A percentile compares a stretch with the other conserved stretches of the same genome.
Evolutionary conservation across 2,888 invertebrate genomes (phyloP).

Genomic region (Xanthia togata): DNA sequence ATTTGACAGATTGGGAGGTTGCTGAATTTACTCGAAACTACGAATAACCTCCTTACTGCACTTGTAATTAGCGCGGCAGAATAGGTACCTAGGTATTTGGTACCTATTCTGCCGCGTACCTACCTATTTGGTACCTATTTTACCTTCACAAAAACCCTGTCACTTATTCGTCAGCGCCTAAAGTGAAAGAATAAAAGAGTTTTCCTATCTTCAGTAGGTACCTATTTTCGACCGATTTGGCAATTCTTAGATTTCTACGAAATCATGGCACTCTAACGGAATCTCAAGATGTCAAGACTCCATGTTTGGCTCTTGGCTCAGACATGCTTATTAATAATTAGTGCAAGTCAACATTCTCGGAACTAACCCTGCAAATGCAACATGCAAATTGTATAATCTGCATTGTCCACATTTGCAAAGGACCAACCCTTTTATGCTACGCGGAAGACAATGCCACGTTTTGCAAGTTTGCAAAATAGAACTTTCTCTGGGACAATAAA

Average conservation of each 20-base stretch:
- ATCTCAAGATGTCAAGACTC: no score
- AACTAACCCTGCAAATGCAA: slow-evolving; percentile 50
- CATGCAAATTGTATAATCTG: slow-evolving; percentile 67
- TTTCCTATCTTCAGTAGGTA: background rate
- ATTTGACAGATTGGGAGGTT: no score
- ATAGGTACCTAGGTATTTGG: no score
- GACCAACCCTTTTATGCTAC: slow-evolving; percentile 57
- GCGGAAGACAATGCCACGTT: slow-evolving; percentile 47
- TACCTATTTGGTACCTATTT: no score
- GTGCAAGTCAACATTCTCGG: slow-evolving; percentile 59
- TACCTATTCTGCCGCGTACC: no score
- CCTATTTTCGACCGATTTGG: background rate
- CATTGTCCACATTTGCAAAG: slow-evolving; percentile 45
- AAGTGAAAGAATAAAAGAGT: background rate
- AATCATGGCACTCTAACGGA: background rate
- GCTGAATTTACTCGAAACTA: no score
- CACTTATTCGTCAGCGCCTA: no score
- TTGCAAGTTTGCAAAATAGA: slow-evolving; percentile 57
- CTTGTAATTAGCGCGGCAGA: no score
- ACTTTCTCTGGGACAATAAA: slow-evolving; percentile 51
- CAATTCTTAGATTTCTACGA: background rate
- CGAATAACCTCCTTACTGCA: no score
- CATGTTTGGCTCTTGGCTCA: background rate
- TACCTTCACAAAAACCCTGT: no score
- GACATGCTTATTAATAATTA: slow-evolving; percentile 17